A percentile compares a stretch with the other conserved stretches of the same genome.
phyloP scores from a whole-genome alignment of 2,797 vertebrate genomes.

The Syngnathus acus region DNA sequence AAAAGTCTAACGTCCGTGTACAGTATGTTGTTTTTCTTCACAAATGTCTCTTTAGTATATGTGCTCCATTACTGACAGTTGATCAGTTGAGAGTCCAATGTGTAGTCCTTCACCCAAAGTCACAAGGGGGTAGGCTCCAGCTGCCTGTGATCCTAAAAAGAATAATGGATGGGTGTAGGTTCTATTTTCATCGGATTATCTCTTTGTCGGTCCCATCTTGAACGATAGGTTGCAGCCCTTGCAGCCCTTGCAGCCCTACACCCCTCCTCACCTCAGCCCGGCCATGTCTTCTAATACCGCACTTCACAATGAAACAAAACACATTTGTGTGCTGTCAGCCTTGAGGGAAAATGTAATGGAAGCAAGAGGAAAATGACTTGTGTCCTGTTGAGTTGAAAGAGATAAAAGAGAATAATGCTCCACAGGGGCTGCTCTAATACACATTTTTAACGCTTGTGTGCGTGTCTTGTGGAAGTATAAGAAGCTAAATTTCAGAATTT shows the following conservation, averaged over 20 bases:
- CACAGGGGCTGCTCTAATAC: conserved; percentile 14
- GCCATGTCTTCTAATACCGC: conserved; percentile 23
- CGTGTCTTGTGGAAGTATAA: conserved; percentile 8
- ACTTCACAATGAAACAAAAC: conserved; percentile 26
- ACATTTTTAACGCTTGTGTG: conserved; percentile 18
- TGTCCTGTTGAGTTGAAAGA: conserved; percentile 32
- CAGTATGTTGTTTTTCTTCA: too few relatives aligned
- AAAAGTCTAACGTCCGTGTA: too few relatives aligned
- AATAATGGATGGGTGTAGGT: too few relatives aligned
- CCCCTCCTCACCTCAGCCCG: not conserved
- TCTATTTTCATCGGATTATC: not conserved
- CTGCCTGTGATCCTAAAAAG: too few relatives aligned
- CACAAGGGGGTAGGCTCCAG: too few relatives aligned
- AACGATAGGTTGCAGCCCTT: conserved; percentile 19
- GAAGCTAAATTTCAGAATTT: not conserved
- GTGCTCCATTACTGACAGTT: too few relatives aligned
- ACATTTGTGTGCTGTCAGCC: conserved; percentile 30
- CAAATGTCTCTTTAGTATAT: too few relatives aligned
- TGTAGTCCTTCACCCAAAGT: too few relatives aligned
- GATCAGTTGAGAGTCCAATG: too few relatives aligned
- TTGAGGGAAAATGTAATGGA: conserved; percentile 42
- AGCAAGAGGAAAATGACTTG: conserved; percentile 39
- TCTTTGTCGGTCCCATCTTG: conserved; percentile 14
- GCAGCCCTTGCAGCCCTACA: not conserved
- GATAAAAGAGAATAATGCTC: conserved; percentile 37